Evolutionary conservation across 2,797 vertebrate species (phyloP).

Genomic region (Antrozous pallidus): DNA sequence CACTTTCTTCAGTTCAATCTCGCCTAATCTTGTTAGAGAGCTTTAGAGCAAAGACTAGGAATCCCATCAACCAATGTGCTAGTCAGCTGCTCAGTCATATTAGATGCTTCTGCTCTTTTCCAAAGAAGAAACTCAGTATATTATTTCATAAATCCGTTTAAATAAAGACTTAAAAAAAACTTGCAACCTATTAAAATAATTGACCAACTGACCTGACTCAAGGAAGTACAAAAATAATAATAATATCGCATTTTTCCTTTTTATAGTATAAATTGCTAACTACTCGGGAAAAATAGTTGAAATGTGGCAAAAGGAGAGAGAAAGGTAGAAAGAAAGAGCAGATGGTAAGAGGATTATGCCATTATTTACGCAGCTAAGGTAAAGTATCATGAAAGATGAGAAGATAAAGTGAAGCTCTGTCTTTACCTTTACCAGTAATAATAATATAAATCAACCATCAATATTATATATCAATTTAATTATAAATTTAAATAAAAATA

Average conservation of each 20-base stretch:
- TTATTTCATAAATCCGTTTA: conserved; percentile 57
- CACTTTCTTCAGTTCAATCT: conserved; percentile 73
- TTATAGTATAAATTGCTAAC: neutral
- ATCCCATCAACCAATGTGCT: conserved; percentile 66
- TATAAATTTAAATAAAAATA: neutral
- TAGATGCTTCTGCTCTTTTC: conserved; percentile 68
- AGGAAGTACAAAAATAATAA: conserved; percentile 7
- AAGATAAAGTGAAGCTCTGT: neutral
- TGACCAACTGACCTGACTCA: neutral
- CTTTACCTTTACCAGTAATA: neutral
- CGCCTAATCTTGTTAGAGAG: conserved; percentile 75
- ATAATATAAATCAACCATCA: neutral
- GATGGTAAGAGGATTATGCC: neutral
- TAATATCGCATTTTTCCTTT: neutral
- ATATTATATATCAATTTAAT: neutral
- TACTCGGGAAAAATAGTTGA: neutral
- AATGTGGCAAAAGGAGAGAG: neutral
- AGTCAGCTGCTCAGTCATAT: conserved; percentile 59
- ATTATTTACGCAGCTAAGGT: neutral
- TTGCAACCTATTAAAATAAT: conserved; percentile 23
- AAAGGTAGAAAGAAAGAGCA: neutral
- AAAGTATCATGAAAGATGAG: neutral
- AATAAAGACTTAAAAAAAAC: conserved; percentile 11
- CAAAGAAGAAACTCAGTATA: conserved; percentile 60
- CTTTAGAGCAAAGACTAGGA: conserved; percentile 75